Conservation (phyloP, 2,113 vertebrate species). For the Carettochelys insculpta region DNA sequence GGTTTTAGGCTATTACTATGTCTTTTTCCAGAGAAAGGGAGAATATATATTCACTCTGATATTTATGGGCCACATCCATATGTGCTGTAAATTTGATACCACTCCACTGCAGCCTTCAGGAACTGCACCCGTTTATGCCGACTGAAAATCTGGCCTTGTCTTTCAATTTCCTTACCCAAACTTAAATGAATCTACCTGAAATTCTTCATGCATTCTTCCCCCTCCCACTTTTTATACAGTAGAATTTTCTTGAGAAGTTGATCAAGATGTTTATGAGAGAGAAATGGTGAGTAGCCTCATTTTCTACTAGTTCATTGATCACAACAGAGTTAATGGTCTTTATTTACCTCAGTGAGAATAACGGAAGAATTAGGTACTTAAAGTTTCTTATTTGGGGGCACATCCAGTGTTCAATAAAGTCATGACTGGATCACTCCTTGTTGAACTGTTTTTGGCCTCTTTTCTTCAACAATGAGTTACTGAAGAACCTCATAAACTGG, state of each 20-base stretch:
- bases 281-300: not conserved
- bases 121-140: not conserved
- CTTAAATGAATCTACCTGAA: not conserved
- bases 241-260: fast-evolving
- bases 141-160: not conserved
- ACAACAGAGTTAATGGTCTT: not conserved
- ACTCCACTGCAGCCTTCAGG: not conserved
- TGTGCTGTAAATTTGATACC: not conserved
- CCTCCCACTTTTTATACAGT: not conserved
- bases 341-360: not conserved
- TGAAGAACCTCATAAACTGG: not conserved
- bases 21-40: no score
- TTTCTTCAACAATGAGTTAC: not conserved
- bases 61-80: not conserved
- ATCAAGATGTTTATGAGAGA: not conserved
- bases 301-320: not conserved
- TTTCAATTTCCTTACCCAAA: not conserved
- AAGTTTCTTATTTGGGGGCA: not conserved
- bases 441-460: not conserved
- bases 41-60: not conserved
- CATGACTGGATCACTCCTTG: not conserved
- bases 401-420: not conserved
- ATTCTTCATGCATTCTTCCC: not conserved
- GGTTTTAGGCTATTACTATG: not conserved
- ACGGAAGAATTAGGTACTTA: fast-evolving